Evolutionary conservation across 2,797 vertebrate genomes (phyloP).

Genomic region (Pseudochirops cupreus): DNA sequence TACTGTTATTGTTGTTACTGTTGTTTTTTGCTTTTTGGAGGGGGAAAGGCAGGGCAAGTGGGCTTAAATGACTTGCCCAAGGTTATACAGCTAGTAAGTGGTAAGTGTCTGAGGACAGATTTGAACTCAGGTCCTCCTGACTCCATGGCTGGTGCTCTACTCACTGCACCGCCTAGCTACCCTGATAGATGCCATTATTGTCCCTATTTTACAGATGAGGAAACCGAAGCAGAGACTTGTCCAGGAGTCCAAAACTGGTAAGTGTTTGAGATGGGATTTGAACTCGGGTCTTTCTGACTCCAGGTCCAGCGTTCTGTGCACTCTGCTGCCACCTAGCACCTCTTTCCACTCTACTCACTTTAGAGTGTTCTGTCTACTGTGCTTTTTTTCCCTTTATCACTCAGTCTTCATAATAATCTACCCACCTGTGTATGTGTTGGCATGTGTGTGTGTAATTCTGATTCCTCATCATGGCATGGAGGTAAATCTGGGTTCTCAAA

Average conservation of each 20-base stretch:
- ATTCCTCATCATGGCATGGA: background rate
- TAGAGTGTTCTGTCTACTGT: background rate
- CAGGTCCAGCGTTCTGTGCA: background rate
- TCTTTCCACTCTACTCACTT: background rate
- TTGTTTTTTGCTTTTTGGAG: no score
- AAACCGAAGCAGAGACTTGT: background rate
- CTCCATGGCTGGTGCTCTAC: no score
- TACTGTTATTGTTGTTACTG: no score
- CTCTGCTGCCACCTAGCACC: background rate
- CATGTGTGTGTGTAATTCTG: background rate
- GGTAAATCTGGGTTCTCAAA: background rate
- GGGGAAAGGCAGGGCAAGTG: no score
- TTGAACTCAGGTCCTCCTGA: no score
- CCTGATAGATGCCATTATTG: background rate
- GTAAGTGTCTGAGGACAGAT: no score
- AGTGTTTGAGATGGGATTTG: background rate
- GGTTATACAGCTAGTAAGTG: no score
- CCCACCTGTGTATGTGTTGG: no score
- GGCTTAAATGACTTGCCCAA: no score
- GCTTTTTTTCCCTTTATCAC: background rate
- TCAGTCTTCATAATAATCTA: background rate
- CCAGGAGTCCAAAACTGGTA: background rate
- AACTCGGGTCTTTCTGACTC: background rate
- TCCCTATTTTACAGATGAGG: background rate
- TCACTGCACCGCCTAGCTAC: no score